Evolutionary conservation across 2,888 invertebrate genomes (phyloP).

Genomic region (Hyppa rectilinea): DNA sequence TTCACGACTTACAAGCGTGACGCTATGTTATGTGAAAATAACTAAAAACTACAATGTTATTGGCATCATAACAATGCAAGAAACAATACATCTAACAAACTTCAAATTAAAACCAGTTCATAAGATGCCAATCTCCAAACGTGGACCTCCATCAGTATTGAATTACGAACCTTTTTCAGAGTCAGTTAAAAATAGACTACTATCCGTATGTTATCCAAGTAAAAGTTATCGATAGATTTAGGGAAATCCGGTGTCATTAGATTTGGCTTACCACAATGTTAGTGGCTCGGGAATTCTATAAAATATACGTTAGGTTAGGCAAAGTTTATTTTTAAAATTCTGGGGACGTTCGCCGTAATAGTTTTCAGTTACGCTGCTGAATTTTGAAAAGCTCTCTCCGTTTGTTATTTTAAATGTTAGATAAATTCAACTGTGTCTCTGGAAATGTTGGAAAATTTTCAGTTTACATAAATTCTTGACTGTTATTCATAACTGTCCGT

Average conservation of each 20-base stretch:
- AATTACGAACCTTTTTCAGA: conserved; percentile 32
- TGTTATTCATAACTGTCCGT: neutral
- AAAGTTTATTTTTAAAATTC: conserved; percentile 36
- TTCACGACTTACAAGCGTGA: neutral
- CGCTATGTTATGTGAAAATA: neutral
- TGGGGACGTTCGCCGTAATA: conserved; percentile 1
- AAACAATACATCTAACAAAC: neutral
- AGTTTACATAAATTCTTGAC: neutral
- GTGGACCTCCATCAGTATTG: conserved; percentile 2
- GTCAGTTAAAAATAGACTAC: conserved; percentile 26
- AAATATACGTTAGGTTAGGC: conserved; percentile 21
- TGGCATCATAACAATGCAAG: neutral
- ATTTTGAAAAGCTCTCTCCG: conserved; percentile 15
- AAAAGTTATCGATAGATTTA: conserved; percentile 45
- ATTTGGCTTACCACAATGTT: conserved; percentile 36
- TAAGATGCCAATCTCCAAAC: conserved; percentile 1
- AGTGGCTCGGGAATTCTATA: conserved; percentile 38
- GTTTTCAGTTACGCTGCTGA: conserved; percentile 18
- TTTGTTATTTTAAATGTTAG: conserved; percentile 5
- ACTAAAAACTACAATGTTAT: neutral
- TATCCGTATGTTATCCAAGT: conserved; percentile 12
- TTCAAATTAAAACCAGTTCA: neutral
- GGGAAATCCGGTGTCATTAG: conserved; percentile 51
- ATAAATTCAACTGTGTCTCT: neutral
- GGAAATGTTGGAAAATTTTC: neutral